Evolutionary conservation across 2,113 vertebrate species (phyloP).

Genomic region (Ictalurus furcatus): DNA sequence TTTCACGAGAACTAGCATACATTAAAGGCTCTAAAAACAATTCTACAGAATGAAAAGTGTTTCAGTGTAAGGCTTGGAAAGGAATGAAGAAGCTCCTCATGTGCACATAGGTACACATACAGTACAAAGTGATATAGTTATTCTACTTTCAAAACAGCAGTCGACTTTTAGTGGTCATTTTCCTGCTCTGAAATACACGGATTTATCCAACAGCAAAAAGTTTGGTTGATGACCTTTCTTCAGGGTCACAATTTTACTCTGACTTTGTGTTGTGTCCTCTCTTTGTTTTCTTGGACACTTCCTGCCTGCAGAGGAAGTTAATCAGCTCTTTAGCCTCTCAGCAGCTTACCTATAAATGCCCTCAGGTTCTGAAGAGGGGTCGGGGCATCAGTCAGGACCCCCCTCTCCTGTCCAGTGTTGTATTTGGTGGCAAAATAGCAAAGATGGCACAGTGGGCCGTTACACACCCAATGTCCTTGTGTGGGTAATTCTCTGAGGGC

Average conservation of each 20-base stretch:
- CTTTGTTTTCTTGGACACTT: conserved; percentile 48
- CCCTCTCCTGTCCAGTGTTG: conserved; percentile 34
- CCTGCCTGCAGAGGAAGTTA: conserved; percentile 65
- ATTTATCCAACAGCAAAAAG: background rate
- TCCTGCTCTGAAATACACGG: background rate
- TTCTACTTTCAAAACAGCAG: background rate
- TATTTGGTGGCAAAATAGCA: conserved; percentile 43
- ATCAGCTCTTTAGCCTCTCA: conserved; percentile 78
- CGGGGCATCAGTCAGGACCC: conserved; percentile 44
- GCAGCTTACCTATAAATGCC: conserved; percentile 66
- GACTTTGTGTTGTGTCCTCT: conserved; percentile 43
- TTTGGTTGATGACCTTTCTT: conserved; percentile 11
- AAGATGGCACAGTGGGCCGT: conserved; percentile 46
- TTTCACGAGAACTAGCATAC: background rate
- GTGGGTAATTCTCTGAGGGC: conserved; percentile 56
- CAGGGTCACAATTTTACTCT: conserved; percentile 43
- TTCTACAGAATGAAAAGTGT: background rate
- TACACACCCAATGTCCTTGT: conserved; percentile 56
- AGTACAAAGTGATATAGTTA: background rate
- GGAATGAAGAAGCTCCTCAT: background rate
- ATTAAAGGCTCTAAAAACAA: background rate
- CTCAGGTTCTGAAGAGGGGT: conserved; percentile 38
- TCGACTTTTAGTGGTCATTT: background rate
- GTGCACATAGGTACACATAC: background rate
- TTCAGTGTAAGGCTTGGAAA: background rate